Base-by-base conservation (phyloP, 2,888 invertebrate genomes). In the Chymomyza procnemis region DNA sequence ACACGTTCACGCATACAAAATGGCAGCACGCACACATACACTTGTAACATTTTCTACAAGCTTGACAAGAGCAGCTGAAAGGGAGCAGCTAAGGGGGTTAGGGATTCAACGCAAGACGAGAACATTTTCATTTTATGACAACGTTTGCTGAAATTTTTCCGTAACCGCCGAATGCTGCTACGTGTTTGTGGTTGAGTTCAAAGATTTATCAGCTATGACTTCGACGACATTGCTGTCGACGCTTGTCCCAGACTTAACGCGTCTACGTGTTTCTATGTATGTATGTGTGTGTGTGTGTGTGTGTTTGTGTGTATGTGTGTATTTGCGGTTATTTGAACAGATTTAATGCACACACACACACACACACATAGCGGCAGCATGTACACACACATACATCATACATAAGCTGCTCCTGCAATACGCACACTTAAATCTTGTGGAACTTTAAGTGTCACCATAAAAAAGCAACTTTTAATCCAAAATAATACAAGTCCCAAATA, bases 71-170 rank as follows among this genome's bases (percentile, higher is more conserved):
- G 14, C 21, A 22, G 21, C 68, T 66, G 69, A 78, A 85, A 85
- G 34, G 34, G 34, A 5, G 12, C 1, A 30, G 12, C 26, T 3
- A 12, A 12, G 9, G 12, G 34, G 26, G 26, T 26, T 19, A 48
- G 47, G 56, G 26, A 56, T 48, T 34, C 78, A 75, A 76, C 75
- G 74, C 4, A 26, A 26, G 26, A 78, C 83, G 86, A 78, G 85
- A 78, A 86, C 86, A 86, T 86, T 83, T 86, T 83, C 85, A 83
- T 83, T 83, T 83, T 83, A 83, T 86, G 86, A 83, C 86, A 83
- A 73, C 86, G 86, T 75, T 79, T 79, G 76, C 75, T 70, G 69
- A 76, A 74, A 71, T 75, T 79, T 63, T 65, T 70, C 78, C 78
- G 76, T 80, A 86, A 85, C 83, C 85, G 74, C 79, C 82, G 87